These are phyloP conservation scores for Dendroctonus ponderosae DNA, from an alignment of 1,140 invertebrate genomes.

Conservation along the genomic window DNA sequence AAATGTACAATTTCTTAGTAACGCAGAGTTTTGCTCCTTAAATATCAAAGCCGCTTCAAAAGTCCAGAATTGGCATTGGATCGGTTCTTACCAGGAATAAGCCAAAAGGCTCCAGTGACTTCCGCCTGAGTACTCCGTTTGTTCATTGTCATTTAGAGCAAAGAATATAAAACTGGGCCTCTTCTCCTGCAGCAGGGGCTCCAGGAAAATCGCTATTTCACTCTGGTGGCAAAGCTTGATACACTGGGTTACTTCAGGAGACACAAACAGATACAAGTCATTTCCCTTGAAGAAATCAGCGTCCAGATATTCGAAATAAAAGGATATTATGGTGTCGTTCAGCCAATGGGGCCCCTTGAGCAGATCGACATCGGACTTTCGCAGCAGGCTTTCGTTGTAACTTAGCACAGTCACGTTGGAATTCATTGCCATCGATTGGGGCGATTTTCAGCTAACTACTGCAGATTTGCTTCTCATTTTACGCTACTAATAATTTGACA, in stretches of 20 bases:
- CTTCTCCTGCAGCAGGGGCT: slow-evolving; percentile 63
- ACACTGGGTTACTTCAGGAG: slow-evolving; percentile 84
- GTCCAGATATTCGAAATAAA: slow-evolving; percentile 88
- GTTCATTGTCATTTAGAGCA: slow-evolving; percentile 81
- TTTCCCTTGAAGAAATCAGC: slow-evolving; percentile 60
- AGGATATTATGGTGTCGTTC: slow-evolving; percentile 85
- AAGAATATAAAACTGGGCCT: slow-evolving; percentile 77
- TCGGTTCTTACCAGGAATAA: slow-evolving; percentile 14
- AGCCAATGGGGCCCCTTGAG: slow-evolving; percentile 79
- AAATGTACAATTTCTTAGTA: slow-evolving; percentile 50
- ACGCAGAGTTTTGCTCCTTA: neutral
- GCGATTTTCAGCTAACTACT: no score
- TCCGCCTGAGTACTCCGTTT: slow-evolving; percentile 69
- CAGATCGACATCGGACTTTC: slow-evolving; percentile 73
- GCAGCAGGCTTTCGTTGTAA: slow-evolving; percentile 66
- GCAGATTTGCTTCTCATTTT: no score
- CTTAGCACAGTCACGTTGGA: slow-evolving; percentile 33
- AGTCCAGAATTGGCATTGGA: no score
- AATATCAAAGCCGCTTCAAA: no score
- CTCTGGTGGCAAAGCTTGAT: slow-evolving; percentile 66
- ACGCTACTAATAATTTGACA: no score
- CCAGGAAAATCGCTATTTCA: slow-evolving; percentile 69
- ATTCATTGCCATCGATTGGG: slow-evolving; percentile 13
- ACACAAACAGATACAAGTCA: slow-evolving; percentile 71
- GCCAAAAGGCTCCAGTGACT: slow-evolving; percentile 86